phyloP scores from a whole-genome alignment of 2,113 vertebrate genomes.

The Mellivora capensis region DNA sequence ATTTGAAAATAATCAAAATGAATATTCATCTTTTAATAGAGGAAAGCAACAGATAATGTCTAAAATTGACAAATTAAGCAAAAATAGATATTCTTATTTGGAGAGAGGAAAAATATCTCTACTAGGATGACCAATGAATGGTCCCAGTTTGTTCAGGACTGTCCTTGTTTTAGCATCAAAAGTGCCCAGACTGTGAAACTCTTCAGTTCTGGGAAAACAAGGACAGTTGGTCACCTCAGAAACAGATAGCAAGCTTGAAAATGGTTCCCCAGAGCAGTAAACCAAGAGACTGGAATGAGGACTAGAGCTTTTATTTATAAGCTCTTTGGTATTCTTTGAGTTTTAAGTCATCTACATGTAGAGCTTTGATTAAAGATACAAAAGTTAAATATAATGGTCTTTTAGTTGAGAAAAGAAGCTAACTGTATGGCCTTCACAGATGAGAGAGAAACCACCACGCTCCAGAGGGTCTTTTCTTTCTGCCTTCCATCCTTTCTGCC shows the following conservation, averaged over 20 bases:
- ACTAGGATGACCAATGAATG: neutral
- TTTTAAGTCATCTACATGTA: neutral
- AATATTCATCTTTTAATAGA: neutral
- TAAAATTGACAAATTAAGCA: neutral
- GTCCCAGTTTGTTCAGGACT: neutral
- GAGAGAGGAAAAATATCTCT: neutral
- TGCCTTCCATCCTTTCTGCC: neutral
- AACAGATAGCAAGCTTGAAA: neutral
- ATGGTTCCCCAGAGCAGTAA: neutral
- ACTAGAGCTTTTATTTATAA: neutral
- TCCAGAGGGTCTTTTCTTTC: neutral
- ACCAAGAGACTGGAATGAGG: neutral
- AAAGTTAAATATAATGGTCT: neutral
- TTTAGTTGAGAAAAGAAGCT: neutral
- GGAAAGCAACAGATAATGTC: neutral
- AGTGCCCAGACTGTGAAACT: neutral
- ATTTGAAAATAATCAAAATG: constrained; percentile 40
- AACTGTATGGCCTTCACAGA: neutral
- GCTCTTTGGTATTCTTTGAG: neutral
- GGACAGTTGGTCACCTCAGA: neutral
- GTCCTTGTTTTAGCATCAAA: neutral
- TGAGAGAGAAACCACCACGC: rapidly evolving
- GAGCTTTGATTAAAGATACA: constrained; percentile 12
- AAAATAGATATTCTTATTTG: neutral
- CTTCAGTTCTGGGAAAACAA: neutral